Percentiles rank a stretch among this genome's conserved stretches.
Evolutionary conservation across 92 coral and sea anemone genomes (phyloP).

Genomic region (Zoanthus gigantus): DNA sequence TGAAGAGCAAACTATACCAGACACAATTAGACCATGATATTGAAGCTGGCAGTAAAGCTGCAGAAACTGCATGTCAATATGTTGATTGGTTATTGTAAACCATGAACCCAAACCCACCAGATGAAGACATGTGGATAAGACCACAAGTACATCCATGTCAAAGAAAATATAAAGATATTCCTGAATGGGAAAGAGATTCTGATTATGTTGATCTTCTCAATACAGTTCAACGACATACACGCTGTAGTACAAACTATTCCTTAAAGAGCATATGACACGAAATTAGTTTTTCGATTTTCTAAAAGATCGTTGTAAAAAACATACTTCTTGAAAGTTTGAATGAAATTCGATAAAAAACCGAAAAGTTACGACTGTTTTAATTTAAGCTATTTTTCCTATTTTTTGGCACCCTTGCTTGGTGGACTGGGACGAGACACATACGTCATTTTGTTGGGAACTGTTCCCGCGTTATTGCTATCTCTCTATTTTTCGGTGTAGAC

Average conservation of each 20-base stretch:
- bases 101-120: conserved; percentile 64
- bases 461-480: background rate
- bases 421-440: conserved; percentile 17
- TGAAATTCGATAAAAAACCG: background rate
- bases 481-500: conserved; percentile 1
- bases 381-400: background rate
- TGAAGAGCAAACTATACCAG: too few species aligned
- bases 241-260: conserved; percentile 70
- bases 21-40: conserved; percentile 58
- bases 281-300: background rate
- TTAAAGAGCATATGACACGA: conserved; percentile 18
- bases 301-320: too few species aligned
- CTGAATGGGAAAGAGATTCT: conserved; percentile 28
- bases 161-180: background rate
- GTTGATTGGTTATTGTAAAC: conserved; percentile 74
- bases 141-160: conserved; percentile 43
- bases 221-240: conserved; percentile 68
- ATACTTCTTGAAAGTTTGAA: too few species aligned
- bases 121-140: conserved; percentile 62
- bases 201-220: conserved; percentile 66
- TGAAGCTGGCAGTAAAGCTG: conserved; percentile 64
- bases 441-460: conserved; percentile 12
- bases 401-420: conserved; percentile 22
- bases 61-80: conserved; percentile 63
- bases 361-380: conserved; percentile 18